Base-by-base conservation (phyloP, 2,888 invertebrate species). In the Drosophila niveifrons region DNA sequence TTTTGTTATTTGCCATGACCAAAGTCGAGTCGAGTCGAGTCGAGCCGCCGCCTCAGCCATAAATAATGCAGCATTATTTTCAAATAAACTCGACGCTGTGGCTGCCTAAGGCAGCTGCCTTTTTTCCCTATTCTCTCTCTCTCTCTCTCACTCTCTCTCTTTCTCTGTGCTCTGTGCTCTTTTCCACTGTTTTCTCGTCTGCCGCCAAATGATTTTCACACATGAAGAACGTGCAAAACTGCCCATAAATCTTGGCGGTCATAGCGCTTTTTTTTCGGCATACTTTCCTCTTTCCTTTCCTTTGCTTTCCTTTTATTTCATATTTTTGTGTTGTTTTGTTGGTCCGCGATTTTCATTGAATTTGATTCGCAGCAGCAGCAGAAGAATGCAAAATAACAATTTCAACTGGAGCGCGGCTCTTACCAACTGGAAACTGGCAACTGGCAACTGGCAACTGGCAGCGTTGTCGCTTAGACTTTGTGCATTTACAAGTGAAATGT, bases 1-100 rank as follows among this genome's bases (percentile, higher is more conserved):
- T 70, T 74, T 78, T 75, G 73, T 66, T 61, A 36, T 36, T 52
- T 63, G 53, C 43, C 23, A 50, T 39, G 29, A 59, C 34, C 10
- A 64, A 58, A 57, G 72, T 66, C 58, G 55, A 46, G 51, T 10
- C 41, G 28, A 29, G 75, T 11, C 39, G 48, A 44, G 70, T 67
- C 61, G 78, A 66, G 68, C 62, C 70, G 66, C 64, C 69, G 79
- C 77, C 66, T 70, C 70, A 57, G 72, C 78, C 83, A 90, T 88
- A 88, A 90, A 88, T 88, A 86, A 86, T 78, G 80, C 74, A 73
- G 85, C 86, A 83, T 88, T 88, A 85, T 89, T 89, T 90, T 85
- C 85, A 84, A 87, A 89, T 86, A 88, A 90, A 88, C 88, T 83
- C 79, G 51, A 70, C 65, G 71, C 67, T 59, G 63, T 50, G 78